Conservation (phyloP, 2,797 vertebrate genomes). For the Masticophis lateralis region DNA sequence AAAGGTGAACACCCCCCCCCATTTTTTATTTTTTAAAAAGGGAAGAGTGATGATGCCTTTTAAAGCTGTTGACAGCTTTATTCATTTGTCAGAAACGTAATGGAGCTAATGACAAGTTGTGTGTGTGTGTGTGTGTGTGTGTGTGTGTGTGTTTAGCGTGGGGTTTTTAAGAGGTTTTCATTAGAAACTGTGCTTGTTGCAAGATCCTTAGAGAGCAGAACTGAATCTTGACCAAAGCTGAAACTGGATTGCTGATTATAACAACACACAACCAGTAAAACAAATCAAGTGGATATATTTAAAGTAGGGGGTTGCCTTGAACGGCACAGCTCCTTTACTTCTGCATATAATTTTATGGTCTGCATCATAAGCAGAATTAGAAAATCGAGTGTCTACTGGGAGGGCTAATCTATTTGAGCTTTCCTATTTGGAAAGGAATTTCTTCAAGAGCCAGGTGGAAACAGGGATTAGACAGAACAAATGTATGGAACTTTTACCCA, state of each 20-base stretch:
- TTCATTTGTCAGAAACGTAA: neutral
- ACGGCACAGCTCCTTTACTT: neutral
- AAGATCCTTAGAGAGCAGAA: neutral
- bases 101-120: neutral
- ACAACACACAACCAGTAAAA: neutral
- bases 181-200: neutral
- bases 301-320: neutral
- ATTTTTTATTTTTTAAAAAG: neutral
- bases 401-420: neutral
- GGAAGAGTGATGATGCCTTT: neutral
- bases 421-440: neutral
- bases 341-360: neutral
- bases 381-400: neutral
- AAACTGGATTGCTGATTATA: neutral
- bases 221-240: neutral
- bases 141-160: neutral
- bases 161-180: neutral
- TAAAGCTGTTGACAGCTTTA: neutral
- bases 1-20: accelerated
- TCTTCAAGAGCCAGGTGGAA: neutral
- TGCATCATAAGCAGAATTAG: neutral
- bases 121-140: neutral
- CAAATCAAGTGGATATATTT: neutral
- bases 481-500: neutral
- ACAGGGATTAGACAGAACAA: neutral